Base-by-base conservation (phyloP, 2,888 invertebrate species). In the Drosophila aldrichi region DNA sequence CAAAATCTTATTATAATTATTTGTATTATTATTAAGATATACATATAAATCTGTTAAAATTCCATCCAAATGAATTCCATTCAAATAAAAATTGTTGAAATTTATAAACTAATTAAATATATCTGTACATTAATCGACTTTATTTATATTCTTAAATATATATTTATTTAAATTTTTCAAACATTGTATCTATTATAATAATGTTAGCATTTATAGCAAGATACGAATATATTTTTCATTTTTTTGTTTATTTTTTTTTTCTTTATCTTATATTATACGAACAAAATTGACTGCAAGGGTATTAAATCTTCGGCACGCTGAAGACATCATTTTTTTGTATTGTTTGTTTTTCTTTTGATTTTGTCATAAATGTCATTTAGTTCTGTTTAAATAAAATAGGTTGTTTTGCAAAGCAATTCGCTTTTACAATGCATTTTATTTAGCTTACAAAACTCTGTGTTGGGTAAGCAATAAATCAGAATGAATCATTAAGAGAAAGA, bases 401-500 rank as follows among this genome's bases (percentile, higher is more conserved):
- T 36, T 36, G 34, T 36, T 36, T 52, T 18, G 12, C 32, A 32
- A 29, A 20, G 8, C 20, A 20, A 20, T 34, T 20, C 16, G 2
- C 5, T 48, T 32, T 48, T 32, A 16, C 14, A 20, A 18, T 49
- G 18, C 7, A n/a, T 32, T 32, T 49, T 2, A 49, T 14, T 49
- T 12, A 34, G 10, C 29, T 29, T 10, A 29, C 1, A n/a, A n/a
- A 14, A 2, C 14, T 34, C 2, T 49, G 32, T 10, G 10, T 25
- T 25, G 46, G 9, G 49, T 2, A 18, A 49, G 32, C 12, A 49
- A 32, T n/a, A 20, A 7, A 12, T 51, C 20, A 3, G 0, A 25
- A 36, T 64, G 10, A 65, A 65, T 65, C 49, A 65, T 14, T 5
- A 25, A 44, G 22, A 6, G 7, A 8, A 14, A 14, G 18, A 18